Evolutionary conservation across 2,888 invertebrate species (phyloP).

Genomic region (Drosophila sordidapex): DNA sequence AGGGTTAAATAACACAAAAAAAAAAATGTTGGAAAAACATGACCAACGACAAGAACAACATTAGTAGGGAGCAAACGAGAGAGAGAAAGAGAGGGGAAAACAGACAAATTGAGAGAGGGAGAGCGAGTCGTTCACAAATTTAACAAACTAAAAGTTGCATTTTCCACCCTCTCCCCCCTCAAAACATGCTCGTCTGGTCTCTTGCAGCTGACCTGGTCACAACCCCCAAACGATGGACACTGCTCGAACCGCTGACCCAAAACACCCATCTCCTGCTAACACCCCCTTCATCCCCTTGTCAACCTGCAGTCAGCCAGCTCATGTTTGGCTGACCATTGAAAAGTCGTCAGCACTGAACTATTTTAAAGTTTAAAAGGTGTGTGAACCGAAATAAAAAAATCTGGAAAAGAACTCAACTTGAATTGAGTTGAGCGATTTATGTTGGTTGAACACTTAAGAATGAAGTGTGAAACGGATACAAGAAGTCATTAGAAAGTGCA

Average conservation of each 20-base stretch:
- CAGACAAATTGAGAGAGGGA: background rate
- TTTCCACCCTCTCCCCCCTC: background rate
- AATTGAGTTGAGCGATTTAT: slow-evolving; percentile 45
- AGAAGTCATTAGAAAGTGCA: background rate
- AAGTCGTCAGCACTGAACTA: slow-evolving; percentile 31
- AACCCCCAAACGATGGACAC: slow-evolving; percentile 14
- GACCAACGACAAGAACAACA: slow-evolving; percentile 60
- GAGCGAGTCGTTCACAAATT: slow-evolving; percentile 28
- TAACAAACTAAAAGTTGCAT: slow-evolving; percentile 59
- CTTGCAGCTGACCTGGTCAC: slow-evolving; percentile 33
- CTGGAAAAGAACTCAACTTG: slow-evolving; percentile 29
- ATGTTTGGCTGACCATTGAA: slow-evolving; percentile 13
- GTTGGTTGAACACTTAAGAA: slow-evolving; percentile 30
- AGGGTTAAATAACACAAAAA: slow-evolving; percentile 73
- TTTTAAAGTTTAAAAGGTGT: slow-evolving; percentile 62
- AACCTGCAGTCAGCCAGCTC: background rate
- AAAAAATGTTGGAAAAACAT: slow-evolving; percentile 34
- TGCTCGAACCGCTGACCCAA: slow-evolving; percentile 17
- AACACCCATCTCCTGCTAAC: background rate
- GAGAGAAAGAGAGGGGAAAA: too few relatives aligned
- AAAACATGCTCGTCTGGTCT: background rate
- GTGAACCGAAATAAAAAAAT: slow-evolving; percentile 13
- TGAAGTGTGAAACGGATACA: slow-evolving; percentile 8
- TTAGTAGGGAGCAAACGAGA: background rate
- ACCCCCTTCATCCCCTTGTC: background rate